Evolutionary conservation across 2,888 invertebrate genomes (phyloP), one percentile per base, ranked within the genome.

Genomic region (Mystacides longicornis): DNA sequence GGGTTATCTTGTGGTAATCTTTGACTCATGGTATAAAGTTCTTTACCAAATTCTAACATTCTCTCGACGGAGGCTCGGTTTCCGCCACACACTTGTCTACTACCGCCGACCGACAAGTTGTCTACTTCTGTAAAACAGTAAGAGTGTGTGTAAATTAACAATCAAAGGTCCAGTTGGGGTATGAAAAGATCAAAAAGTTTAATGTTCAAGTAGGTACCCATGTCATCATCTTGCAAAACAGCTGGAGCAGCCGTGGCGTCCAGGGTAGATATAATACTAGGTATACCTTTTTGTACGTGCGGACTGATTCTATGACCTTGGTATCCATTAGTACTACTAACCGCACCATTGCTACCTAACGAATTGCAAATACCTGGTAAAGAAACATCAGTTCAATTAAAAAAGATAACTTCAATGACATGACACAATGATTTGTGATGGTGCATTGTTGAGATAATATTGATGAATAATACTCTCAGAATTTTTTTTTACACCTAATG

Each of bases 31-130:
- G 89, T 85, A 71, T 94, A 93, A 62, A 97, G 81, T 69, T 96
- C 95, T 65, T 90, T 84, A 19, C 97, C 97, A 73, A 95, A 97
- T 67, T 93, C 88, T 64, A 97, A 78, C 84, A 97, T 94, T 65
- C 91, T 85, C 74, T 96, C 93, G 62, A 96, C 89, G 11, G 93
- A 92, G 54, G 86, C 83, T 66, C 88, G 87, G 66, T 81, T 79
- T 37, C 85, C 84, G 60, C 87, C 83, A 66, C 85, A 81, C 58
- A 83, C 66, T 69, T 81, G 74, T 64, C 79, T 69, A 65, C 67
- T 71, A 67, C 56, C 66, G 62, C 62, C 69, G 69, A 58, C 70
- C 14, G 56, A 47, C 46, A 55, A 45, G 45, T 57, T 80, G 45
- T 60, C 80, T 52, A 78, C 71, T 64, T 81, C 81, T 81, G 65